Conservation (phyloP, 2,797 vertebrate genomes). For the Cetoscarus ocellatus region DNA sequence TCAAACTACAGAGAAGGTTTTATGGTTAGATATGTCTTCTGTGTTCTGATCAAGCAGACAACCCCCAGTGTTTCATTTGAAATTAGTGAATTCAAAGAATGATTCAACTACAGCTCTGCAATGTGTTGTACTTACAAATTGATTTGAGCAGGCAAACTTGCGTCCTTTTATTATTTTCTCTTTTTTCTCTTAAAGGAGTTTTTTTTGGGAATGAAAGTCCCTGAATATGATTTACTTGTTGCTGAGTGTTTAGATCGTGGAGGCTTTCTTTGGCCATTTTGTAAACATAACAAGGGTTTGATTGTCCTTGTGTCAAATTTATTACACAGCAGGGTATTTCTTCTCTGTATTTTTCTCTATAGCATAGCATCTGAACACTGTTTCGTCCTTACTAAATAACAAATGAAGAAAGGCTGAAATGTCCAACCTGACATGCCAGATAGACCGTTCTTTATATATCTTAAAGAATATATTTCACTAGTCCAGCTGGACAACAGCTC, state of each 20-base stretch:
- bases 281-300: too few species aligned
- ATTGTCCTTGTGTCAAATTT: too few species aligned
- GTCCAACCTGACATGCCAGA: too few species aligned
- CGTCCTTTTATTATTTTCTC: background rate
- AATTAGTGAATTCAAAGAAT: background rate
- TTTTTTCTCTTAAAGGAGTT: background rate
- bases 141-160: background rate
- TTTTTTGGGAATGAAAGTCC: slow-evolving; percentile 1
- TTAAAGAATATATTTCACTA: too few species aligned
- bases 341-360: too few species aligned
- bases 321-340: too few species aligned
- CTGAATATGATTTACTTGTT: background rate
- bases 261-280: too few species aligned
- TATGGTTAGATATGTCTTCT: slow-evolving; percentile 18
- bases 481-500: too few species aligned
- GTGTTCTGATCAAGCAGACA: slow-evolving; percentile 14
- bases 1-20: slow-evolving; percentile 15
- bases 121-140: slow-evolving; percentile 14
- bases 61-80: slow-evolving; percentile 13
- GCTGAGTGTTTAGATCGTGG: background rate
- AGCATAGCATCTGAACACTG: too few species aligned
- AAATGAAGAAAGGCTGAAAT: too few species aligned
- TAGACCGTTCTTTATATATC: too few species aligned
- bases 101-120: background rate
- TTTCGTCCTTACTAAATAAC: too few species aligned